Percentiles rank a stretch among this genome's conserved stretches.
phyloP scores from a whole-genome alignment of 2,888 invertebrate species.

The Coronaproctus castanopsis region DNA sequence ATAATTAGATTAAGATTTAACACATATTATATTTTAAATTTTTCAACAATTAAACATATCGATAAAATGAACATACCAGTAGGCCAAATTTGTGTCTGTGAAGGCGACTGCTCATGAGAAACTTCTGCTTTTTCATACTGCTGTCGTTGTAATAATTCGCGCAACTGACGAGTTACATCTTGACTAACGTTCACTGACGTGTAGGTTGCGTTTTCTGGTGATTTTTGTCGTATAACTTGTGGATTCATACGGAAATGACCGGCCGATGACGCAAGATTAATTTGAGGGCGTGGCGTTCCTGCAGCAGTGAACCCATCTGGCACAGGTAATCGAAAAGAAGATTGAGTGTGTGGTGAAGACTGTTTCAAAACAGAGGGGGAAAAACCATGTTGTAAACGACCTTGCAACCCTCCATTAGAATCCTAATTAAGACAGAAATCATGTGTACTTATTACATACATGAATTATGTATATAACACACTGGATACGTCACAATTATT shows the following conservation, averaged over 20 bases:
- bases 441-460: no score
- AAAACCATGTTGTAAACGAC: not conserved
- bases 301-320: conserved; percentile 9
- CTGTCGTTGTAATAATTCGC: conserved; percentile 60
- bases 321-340: conserved; percentile 12
- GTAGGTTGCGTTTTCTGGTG: conserved; percentile 4
- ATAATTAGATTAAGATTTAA: no score
- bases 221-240: conserved; percentile 10
- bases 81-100: conserved; percentile 5
- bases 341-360: conserved; percentile 1
- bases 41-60: no score
- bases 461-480: no score
- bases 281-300: conserved; percentile 8
- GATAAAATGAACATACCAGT: no score
- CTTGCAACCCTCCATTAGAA: not conserved
- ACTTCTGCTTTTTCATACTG: conserved; percentile 38
- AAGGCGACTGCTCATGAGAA: conserved; percentile 17
- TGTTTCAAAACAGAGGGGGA: conserved; percentile 10
- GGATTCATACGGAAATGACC: conserved; percentile 5
- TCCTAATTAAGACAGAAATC: no score
- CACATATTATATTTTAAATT: no score
- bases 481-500: no score
- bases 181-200: conserved; percentile 14
- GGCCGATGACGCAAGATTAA: conserved; percentile 25
- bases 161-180: conserved; percentile 49